phyloP scores from a whole-genome alignment of 2,113 vertebrate genomes.

The Periophthalmus modestus region DNA sequence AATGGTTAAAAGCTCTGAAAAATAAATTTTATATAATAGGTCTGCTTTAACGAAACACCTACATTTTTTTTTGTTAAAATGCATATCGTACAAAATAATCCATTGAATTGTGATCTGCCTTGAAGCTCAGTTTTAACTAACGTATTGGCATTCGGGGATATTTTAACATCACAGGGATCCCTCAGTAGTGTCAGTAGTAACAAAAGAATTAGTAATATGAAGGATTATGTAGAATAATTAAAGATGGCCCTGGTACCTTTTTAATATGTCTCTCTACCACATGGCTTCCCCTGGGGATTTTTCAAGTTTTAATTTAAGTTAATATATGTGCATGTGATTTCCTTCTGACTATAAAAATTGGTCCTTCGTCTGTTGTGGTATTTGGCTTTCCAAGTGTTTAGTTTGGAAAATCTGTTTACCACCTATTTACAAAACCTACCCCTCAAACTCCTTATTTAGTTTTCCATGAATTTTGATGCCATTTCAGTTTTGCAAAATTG shows the following conservation, averaged over 20 bases:
- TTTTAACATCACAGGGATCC: too few relatives aligned
- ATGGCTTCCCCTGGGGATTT: conserved; percentile 5
- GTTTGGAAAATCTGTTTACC: conserved; percentile 30
- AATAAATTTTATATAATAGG: too few relatives aligned
- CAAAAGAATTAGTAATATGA: neutral
- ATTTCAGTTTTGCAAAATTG: conserved; percentile 21
- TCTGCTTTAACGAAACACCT: too few relatives aligned
- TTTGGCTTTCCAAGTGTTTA: conserved; percentile 33
- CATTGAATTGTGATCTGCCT: too few relatives aligned
- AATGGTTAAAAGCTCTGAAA: too few relatives aligned
- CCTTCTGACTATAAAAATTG: conserved; percentile 23
- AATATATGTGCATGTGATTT: conserved; percentile 10
- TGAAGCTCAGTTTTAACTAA: too few relatives aligned
- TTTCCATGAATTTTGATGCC: conserved; percentile 33
- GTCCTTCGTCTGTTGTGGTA: conserved; percentile 11
- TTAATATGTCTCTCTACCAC: conserved; percentile 5
- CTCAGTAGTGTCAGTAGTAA: neutral
- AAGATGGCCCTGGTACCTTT: neutral
- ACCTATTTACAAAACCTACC: conserved; percentile 35
- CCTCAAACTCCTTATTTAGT: conserved; percentile 42
- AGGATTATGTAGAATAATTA: neutral
- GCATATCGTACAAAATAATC: too few relatives aligned
- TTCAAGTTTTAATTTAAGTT: conserved; percentile 11
- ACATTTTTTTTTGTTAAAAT: too few relatives aligned
- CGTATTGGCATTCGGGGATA: too few relatives aligned